These are phyloP conservation scores for Calidris pugnax DNA, from an alignment of 2,113 vertebrate genomes.

Conservation along the genomic window DNA sequence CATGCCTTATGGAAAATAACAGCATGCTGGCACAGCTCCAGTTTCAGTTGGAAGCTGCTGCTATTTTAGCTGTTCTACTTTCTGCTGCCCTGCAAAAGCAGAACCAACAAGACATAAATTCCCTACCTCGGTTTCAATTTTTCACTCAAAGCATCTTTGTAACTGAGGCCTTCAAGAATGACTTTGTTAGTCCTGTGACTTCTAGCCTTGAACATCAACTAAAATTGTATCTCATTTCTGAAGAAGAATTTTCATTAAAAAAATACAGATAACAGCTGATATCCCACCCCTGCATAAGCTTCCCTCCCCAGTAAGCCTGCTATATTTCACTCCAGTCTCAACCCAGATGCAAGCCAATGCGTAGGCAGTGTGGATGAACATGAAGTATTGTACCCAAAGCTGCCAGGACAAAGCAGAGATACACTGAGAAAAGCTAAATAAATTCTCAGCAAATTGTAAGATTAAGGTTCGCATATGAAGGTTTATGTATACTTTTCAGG, in stretches of 20 bases:
- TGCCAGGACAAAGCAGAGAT: constrained; percentile 15
- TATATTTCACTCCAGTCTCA: background rate
- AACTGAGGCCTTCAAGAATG: background rate
- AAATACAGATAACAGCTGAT: background rate
- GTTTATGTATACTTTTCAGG: background rate
- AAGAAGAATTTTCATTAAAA: background rate
- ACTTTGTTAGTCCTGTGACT: background rate
- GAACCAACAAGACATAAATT: constrained; percentile 33
- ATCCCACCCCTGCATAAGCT: background rate
- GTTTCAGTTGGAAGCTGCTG: constrained; percentile 50
- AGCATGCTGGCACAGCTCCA: constrained; percentile 52
- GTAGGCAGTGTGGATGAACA: constrained; percentile 49
- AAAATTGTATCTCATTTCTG: background rate
- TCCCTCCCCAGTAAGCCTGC: background rate
- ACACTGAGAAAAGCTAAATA: background rate
- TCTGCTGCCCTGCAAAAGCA: constrained; percentile 57
- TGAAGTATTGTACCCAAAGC: constrained; percentile 32
- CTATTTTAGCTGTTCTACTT: constrained; percentile 68
- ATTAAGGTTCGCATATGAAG: background rate
- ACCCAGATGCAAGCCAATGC: constrained; percentile 1
- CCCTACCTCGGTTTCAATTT: constrained; percentile 2
- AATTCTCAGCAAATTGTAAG: background rate
- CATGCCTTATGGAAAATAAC: constrained; percentile 56
- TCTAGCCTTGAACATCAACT: background rate
- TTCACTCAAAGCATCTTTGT: constrained; percentile 20